Percentiles rank a stretch among this genome's conserved stretches.
These are phyloP conservation scores for Macroglossus sobrinus DNA, from an alignment of 2,113 vertebrate genomes.

Conservation along the genomic window DNA sequence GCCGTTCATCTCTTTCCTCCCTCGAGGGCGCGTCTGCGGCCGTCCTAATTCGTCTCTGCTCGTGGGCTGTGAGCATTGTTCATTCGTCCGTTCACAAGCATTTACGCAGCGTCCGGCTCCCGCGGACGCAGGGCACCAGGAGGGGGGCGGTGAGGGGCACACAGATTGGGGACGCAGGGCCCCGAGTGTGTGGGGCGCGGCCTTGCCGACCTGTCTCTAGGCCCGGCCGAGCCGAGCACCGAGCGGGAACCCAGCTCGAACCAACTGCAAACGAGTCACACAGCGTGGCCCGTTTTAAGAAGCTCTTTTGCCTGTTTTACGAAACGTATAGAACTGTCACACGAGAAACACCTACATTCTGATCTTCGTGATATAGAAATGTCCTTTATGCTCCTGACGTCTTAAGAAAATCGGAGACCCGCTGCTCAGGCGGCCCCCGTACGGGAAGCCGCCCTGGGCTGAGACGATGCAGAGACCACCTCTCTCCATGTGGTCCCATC, in stretches of 20 bases:
- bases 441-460: fast-evolving
- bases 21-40: fast-evolving
- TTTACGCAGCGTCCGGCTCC: not conserved
- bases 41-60: fast-evolving
- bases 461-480: fast-evolving
- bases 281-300: not conserved
- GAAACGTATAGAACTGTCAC: not conserved
- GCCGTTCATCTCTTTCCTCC: fast-evolving
- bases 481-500: fast-evolving
- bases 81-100: not conserved
- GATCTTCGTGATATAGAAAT: not conserved
- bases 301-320: not conserved
- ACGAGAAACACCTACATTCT: not conserved
- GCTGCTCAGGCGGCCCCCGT: not conserved
- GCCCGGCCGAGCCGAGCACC: fast-evolving
- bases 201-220: fast-evolving
- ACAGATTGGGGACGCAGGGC: too few species aligned
- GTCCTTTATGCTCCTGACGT: not conserved
- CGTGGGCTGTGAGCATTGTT: fast-evolving
- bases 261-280: too few species aligned
- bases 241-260: too few species aligned
- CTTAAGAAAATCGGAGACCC: not conserved
- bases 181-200: not conserved
- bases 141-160: fast-evolving
- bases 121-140: fast-evolving